Evolutionary conservation across 92 coral and sea anemone species (phyloP), one percentile per base, ranked within the genome.

Genomic region (Heteractis magnifica): DNA sequence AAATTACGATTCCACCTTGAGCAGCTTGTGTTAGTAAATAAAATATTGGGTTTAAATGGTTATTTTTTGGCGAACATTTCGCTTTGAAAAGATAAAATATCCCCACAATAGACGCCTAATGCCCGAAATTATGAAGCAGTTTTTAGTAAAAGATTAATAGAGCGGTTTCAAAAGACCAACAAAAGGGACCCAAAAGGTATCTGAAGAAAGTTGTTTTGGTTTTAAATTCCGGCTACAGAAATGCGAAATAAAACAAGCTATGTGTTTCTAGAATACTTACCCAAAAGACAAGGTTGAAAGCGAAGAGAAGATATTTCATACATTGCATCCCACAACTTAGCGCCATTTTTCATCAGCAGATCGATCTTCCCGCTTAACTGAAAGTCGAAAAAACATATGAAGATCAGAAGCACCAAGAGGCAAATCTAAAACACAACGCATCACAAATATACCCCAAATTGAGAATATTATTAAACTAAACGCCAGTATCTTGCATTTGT

Each of bases 281-380:
- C 99, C 99, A 96, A 64, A 96, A 96, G 12, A 96, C 98, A 10
- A 96, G 82, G 83, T 96, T 96, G 79, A 96, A 96, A 49, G 97
- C 99, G 78, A 94, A 91, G 64, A 96, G 93, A 49, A 96, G 90
- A 71, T 93, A 93, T 81, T 96, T 96, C 96, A 96, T 88, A 78
- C 99, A 96, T 56, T 91, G 92, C 98, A 94, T 96, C 77, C 99
- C 99, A 81, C 98, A 95, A 50, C 94, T 92, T 23, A 95, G 75
- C 58, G 91, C 94, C 88, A 87, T 91, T 91, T 86, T 83, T 81
- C 44, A 34, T 62, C 44, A 65, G 82, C 75, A 56, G 53, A 34
- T 73, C 10, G 48, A 10, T 41, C 70, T 84, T 49, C n/a, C 48
- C 44, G 44, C 44, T 82, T 18, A 55, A 82, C 56, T 56, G 15